phyloP scores from a whole-genome alignment of 2,113 vertebrate genomes.

The Aspidoscelis tigris region DNA sequence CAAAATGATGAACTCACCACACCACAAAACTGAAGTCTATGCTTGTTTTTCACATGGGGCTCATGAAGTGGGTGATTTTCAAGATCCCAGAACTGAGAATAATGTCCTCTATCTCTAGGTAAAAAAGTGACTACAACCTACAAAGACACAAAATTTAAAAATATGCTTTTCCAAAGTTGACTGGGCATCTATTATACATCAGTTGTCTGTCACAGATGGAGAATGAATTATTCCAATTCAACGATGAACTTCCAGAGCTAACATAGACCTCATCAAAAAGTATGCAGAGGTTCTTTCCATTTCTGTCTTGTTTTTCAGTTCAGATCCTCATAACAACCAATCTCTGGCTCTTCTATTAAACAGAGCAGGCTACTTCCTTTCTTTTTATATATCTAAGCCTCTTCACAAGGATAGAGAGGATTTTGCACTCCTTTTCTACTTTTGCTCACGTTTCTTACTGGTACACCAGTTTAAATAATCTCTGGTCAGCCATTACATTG shows the following conservation, averaged over 20 bases:
- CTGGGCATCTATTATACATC: background rate
- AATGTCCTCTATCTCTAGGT: slow-evolving; percentile 88
- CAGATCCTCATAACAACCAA: too few relatives aligned
- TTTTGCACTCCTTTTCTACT: too few relatives aligned
- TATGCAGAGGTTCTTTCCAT: too few relatives aligned
- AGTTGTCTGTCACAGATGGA: background rate
- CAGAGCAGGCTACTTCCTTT: too few relatives aligned
- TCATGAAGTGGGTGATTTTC: slow-evolving; percentile 87
- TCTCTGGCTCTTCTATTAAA: too few relatives aligned
- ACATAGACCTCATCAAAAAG: background rate
- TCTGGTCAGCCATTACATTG: too few relatives aligned
- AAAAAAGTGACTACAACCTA: slow-evolving; percentile 89
- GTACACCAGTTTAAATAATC: too few relatives aligned
- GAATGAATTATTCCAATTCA: background rate
- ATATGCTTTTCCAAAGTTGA: slow-evolving; percentile 1
- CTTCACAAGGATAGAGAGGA: too few relatives aligned
- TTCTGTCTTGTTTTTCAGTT: too few relatives aligned
- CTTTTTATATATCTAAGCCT: too few relatives aligned
- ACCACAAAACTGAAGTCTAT: slow-evolving; percentile 91
- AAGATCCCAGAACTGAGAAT: slow-evolving; percentile 95
- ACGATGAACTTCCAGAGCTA: background rate
- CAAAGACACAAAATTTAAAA: slow-evolving; percentile 10
- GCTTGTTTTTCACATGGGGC: slow-evolving; percentile 81
- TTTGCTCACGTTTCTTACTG: too few relatives aligned
- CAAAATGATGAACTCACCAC: slow-evolving; percentile 75